Evolutionary conservation across 2,113 vertebrate species (phyloP), one percentile per base, ranked within the genome.

Genomic region (Platycercus adscitus): DNA sequence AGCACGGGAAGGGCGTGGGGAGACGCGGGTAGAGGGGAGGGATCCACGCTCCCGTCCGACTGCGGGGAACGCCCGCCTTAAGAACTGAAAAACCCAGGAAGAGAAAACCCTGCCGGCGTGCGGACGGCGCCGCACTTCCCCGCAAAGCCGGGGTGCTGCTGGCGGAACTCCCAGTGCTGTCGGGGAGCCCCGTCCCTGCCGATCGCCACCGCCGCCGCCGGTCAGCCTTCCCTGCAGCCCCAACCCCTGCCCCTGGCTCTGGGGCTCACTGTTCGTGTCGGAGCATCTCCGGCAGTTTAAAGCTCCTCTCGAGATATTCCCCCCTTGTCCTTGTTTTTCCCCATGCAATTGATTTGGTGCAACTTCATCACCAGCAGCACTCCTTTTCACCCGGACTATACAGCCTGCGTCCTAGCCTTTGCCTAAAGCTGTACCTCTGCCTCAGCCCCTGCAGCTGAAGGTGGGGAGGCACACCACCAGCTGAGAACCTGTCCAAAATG

Each of bases 21-120:
- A 88, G 69, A 83, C 35, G 66, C 39, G 77, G 83, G 73, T 28
- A 47, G 53, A 86, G 80, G 50, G 96, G 90, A 95, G 80, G 69
- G 91, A 96, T 83, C 47, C 88, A 25, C 37, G 70, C 61, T 41
- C 20, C 60, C 75, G 31, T 76, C 64, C 41, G 18, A 70, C 89
- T 25, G 37, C 2, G 11, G 47, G 37, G 75, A 58, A 35, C 14
- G 68, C 68, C 76, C 10, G 47, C 69, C 80, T 81, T 13, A 9
- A 16, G 2, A 21, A 24, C 46, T 14, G 16, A 11, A 50, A 10
- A 17, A 39, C 19, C 9, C 56, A 23, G 19, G 14, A 23, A 24
- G 3, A 13, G 4, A 17, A 52, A 55, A 37, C 0, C 10, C 33
- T 11, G 3, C 9, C 24, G 46, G 6, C 50, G 3, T 7, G 33